Evolutionary conservation across 2,888 invertebrate species (phyloP), one percentile per base, ranked within the genome.

Genomic region (Cephalotes varians): DNA sequence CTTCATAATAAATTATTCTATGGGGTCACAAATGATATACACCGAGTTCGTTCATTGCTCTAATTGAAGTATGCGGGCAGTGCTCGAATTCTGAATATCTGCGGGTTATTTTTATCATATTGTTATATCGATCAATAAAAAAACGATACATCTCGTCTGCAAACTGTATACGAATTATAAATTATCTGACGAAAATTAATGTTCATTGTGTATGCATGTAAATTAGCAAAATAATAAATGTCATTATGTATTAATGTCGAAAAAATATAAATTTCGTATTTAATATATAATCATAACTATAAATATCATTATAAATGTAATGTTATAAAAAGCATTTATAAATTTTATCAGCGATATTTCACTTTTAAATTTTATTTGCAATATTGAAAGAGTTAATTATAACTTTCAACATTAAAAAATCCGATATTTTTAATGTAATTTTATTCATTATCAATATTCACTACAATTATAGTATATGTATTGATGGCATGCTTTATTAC

Each of bases 101-200:
- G 28, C 77, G 77, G 77, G 69, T 77, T 58, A 77, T 69, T 69
- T 69, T 77, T 44, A 56, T 56, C 15, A 56, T 67, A 56, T 56
- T 56, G 31, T 58, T 28, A 47, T 44, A 65, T 28, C 15, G 49
- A 62, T 34, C 6, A 58, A 15, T 2, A 28, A 40, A 7, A 6
- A 21, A 34, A 51, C 15, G 34, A 64, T 77, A 64, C 2, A 77
- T n/a, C 31, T 18, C 40, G 28, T 40, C 9, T 37, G 18, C 31
- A 0, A 34, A 34, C 6, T 37, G 25, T n/a, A 49, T 31, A 62
- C 54, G 37, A 37, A 71, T 54, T 47, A 49, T 74, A 62, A 74
- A 74, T 62, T 49, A 51, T 49, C 18, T 28, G 74, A 9, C 12
- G 1, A 25, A 49, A 34, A 49, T 67, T 67, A 77, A 60, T 62